Conservation (phyloP, 1,140 invertebrate species). For the Pollicipes pollicipes region DNA sequence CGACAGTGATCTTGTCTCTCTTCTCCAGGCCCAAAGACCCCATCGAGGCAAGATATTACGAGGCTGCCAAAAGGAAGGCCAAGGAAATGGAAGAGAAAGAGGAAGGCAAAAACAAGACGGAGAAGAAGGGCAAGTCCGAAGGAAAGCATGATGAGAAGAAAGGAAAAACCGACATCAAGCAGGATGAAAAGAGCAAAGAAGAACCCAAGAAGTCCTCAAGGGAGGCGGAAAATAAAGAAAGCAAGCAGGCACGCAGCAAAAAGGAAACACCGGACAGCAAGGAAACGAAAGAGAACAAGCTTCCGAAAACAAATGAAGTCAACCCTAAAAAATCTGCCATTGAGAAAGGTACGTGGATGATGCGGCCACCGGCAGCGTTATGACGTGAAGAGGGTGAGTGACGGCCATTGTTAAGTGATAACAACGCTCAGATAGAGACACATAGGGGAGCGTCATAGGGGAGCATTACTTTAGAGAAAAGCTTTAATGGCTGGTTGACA, state of each 20-base stretch:
- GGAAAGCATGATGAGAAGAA: neutral
- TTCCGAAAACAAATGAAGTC: neutral
- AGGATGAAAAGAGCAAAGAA: too few species aligned
- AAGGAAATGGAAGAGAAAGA: neutral
- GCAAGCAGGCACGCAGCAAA: neutral
- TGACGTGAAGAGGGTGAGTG: too few species aligned
- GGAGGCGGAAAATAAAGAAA: neutral
- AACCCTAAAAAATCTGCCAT: neutral
- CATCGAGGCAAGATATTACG: neutral
- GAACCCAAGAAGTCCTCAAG: neutral
- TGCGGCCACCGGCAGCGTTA: too few species aligned
- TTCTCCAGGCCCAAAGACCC: neutral
- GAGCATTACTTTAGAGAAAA: too few species aligned
- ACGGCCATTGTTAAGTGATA: too few species aligned
- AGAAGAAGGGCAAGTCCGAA: neutral
- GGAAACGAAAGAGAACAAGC: neutral
- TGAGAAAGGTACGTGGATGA: neutral
- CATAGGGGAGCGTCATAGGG: too few species aligned
- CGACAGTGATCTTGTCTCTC: neutral
- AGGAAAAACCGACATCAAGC: too few species aligned
- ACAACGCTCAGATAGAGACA: too few species aligned
- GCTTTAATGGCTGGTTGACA: too few species aligned
- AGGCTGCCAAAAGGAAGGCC: neutral
- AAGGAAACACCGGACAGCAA: neutral
- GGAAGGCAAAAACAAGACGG: neutral